These are phyloP conservation scores for Cyprinus carpio DNA, from an alignment of 2,113 vertebrate species.

Conservation along the genomic window DNA sequence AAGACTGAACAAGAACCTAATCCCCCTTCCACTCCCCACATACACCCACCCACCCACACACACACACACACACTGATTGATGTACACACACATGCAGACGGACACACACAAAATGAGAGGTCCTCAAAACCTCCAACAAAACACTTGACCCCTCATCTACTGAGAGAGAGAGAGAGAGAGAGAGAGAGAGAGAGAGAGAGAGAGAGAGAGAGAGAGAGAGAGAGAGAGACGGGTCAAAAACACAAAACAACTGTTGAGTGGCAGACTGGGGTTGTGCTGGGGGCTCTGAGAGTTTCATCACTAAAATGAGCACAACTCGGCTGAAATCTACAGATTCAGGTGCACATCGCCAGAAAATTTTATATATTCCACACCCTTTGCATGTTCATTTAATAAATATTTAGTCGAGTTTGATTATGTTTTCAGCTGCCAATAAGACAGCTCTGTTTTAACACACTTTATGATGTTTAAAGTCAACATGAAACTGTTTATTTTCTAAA, in stretches of 20 bases:
- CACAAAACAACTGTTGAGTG: constrained; percentile 12
- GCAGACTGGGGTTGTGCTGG: not conserved
- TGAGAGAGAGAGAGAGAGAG: constrained; percentile 19
- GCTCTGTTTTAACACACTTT: not conserved
- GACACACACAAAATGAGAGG: constrained; percentile 34
- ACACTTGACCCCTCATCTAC: constrained; percentile 49
- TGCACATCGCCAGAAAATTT: not conserved
- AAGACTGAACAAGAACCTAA: constrained; percentile 36
- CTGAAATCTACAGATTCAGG: not conserved
- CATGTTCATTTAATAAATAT: not conserved
- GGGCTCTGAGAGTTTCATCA: not conserved
- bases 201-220: constrained; percentile 2
- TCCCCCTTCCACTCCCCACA: constrained; percentile 9
- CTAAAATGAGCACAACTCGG: not conserved
- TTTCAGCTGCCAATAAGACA: not conserved
- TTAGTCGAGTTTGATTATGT: not conserved
- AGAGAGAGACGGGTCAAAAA: not conserved
- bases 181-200: constrained; percentile 6
- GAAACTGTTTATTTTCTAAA: not conserved
- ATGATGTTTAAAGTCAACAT: not conserved
- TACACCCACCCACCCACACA: not conserved
- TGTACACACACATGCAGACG: constrained; percentile 43
- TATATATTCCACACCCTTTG: not conserved
- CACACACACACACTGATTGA: constrained; percentile 23
- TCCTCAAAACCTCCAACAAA: constrained; percentile 40